Percentiles rank a stretch among this genome's conserved stretches.
phyloP scores from a whole-genome alignment of 2,113 vertebrate species.

The Perca flavescens region DNA sequence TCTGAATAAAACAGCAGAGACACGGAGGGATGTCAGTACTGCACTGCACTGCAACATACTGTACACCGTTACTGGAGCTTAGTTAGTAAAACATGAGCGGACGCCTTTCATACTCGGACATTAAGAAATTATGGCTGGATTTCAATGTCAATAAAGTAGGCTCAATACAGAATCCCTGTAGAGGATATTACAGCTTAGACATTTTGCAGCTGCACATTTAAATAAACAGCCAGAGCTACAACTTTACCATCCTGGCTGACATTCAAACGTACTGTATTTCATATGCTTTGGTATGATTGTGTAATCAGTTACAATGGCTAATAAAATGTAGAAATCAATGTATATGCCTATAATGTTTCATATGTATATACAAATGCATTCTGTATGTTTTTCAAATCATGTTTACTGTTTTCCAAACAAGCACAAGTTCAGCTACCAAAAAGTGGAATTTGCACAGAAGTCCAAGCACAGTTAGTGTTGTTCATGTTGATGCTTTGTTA shows the following conservation, averaged over 20 bases:
- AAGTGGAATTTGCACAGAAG: neutral
- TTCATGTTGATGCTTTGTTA: neutral
- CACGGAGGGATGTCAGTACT: neutral
- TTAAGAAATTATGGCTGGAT: neutral
- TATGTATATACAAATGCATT: neutral
- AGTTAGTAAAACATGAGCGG: no score
- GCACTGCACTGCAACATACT: neutral
- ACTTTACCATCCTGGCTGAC: neutral
- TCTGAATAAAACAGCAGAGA: constrained; percentile 76
- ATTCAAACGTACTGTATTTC: neutral
- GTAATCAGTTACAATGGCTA: neutral
- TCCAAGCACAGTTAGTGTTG: neutral
- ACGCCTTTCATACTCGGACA: neutral
- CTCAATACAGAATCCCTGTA: neutral
- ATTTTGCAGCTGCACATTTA: neutral
- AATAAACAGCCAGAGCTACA: neutral
- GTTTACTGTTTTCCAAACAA: no score
- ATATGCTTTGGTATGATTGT: neutral
- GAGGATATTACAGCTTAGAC: neutral
- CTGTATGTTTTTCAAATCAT: neutral
- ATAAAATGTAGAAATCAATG: neutral
- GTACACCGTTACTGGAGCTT: neutral
- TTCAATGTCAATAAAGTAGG: neutral
- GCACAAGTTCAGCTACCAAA: neutral
- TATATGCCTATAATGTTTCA: neutral